A percentile compares a stretch with the other conserved stretches of the same genome.
phyloP scores from a whole-genome alignment of 2,797 vertebrate species.

The Allobates femoralis region DNA sequence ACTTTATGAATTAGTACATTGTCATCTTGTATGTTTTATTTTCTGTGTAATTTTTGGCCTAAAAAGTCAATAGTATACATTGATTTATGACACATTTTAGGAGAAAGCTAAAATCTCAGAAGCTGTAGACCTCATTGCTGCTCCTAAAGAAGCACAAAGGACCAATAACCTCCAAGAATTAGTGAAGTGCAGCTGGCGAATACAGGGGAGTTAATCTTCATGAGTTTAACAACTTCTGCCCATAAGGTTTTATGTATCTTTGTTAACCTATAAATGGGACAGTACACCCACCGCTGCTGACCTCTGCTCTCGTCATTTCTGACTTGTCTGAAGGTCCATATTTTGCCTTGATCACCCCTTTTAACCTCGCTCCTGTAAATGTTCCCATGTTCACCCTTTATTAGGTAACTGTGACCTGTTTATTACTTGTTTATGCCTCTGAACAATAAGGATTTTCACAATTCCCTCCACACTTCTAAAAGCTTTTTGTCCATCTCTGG shows the following conservation, averaged over 20 bases:
- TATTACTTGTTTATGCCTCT: conserved; percentile 18
- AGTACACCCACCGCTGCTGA: neutral
- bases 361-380: neutral
- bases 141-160: neutral
- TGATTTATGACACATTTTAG: too few species aligned
- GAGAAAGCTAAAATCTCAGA: neutral
- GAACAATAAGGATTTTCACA: neutral
- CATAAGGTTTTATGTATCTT: neutral
- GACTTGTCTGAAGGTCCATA: neutral
- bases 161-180: neutral
- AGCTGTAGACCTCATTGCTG: neutral
- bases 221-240: conserved; percentile 8
- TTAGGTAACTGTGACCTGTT: neutral
- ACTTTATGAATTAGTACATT: too few species aligned
- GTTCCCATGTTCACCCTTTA: neutral
- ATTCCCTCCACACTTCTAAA: neutral
- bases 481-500: conserved; percentile 22
- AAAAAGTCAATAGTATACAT: too few species aligned
- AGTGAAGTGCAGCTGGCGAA: neutral
- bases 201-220: neutral
- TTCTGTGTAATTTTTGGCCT: too few species aligned
- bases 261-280: neutral
- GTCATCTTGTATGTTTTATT: too few species aligned
- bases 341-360: neutral
- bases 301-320: neutral